These are phyloP conservation scores for Agrilus mali DNA, from an alignment of 2,888 invertebrate species.

Conservation along the genomic window DNA sequence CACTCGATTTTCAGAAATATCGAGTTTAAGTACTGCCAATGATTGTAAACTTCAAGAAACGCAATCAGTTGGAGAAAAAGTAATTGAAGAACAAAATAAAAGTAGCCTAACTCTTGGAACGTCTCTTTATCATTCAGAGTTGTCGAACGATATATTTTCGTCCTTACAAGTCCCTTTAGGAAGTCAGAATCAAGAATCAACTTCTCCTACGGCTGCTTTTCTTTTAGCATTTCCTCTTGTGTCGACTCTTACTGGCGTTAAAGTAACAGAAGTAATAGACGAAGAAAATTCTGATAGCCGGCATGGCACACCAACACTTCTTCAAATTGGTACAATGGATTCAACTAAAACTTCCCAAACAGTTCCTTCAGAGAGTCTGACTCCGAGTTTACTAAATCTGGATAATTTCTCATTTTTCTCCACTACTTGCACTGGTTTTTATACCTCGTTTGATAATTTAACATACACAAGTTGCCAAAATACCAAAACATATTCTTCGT, in stretches of 20 bases:
- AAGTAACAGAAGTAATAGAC: constrained; percentile 39
- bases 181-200: constrained; percentile 44
- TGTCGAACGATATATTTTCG: constrained; percentile 47
- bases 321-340: constrained; percentile 37
- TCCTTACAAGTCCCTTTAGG: constrained; percentile 43
- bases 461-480: not conserved
- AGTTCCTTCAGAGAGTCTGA: constrained; percentile 20
- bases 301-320: constrained; percentile 32
- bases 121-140: constrained; percentile 35
- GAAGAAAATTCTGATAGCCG: constrained; percentile 39
- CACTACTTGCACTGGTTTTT: constrained; percentile 19
- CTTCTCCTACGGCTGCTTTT: constrained; percentile 67
- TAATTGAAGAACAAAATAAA: constrained; percentile 1
- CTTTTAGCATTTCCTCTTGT: constrained; percentile 64
- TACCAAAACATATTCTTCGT: constrained; percentile 4
- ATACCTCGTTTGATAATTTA: constrained; percentile 15
- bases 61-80: not conserved
- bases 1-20: constrained; percentile 8
- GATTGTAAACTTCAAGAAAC: not conserved
- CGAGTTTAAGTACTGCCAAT: constrained; percentile 3
- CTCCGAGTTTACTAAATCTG: constrained; percentile 28
- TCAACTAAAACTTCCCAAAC: constrained; percentile 26
- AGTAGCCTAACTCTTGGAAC: constrained; percentile 16
- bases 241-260: constrained; percentile 43
- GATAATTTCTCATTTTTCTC: constrained; percentile 31